Conservation (phyloP, 2,113 vertebrate genomes). For the Psilopsiagon aymara region DNA sequence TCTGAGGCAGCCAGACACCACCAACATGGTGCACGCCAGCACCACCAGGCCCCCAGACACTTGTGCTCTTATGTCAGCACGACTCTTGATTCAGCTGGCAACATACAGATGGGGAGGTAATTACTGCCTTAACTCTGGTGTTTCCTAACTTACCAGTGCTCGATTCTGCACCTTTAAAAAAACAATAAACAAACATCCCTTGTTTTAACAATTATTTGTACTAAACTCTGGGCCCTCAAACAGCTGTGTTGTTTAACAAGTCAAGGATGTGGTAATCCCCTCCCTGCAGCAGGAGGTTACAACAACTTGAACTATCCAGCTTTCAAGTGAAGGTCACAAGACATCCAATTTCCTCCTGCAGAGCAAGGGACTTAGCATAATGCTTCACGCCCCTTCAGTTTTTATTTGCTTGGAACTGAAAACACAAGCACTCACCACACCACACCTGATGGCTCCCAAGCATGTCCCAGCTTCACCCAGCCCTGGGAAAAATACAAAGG, state of each 20-base stretch:
- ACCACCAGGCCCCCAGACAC: background rate
- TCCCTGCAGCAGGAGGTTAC: constrained; percentile 39
- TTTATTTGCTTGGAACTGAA: background rate
- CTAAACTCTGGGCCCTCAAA: constrained; percentile 25
- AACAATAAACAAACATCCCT: constrained; percentile 12
- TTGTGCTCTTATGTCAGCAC: background rate
- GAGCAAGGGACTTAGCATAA: background rate
- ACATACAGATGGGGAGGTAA: background rate
- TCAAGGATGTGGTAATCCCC: background rate
- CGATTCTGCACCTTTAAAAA: background rate
- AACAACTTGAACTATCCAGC: constrained; percentile 30
- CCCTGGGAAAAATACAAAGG: background rate
- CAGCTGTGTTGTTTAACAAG: constrained; percentile 1
- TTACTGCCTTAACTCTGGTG: background rate
- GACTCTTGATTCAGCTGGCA: rapidly evolving
- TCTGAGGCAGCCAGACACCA: background rate
- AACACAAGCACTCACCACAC: background rate
- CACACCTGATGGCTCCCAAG: background rate
- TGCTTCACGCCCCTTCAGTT: background rate
- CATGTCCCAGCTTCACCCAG: background rate
- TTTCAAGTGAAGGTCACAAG: constrained; percentile 27
- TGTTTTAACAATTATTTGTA: background rate
- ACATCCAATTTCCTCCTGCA: background rate
- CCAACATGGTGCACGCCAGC: background rate
- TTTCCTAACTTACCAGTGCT: background rate